Conservation (phyloP, 1,140 invertebrate species). For the Dinothrombium tinctorium region DNA sequence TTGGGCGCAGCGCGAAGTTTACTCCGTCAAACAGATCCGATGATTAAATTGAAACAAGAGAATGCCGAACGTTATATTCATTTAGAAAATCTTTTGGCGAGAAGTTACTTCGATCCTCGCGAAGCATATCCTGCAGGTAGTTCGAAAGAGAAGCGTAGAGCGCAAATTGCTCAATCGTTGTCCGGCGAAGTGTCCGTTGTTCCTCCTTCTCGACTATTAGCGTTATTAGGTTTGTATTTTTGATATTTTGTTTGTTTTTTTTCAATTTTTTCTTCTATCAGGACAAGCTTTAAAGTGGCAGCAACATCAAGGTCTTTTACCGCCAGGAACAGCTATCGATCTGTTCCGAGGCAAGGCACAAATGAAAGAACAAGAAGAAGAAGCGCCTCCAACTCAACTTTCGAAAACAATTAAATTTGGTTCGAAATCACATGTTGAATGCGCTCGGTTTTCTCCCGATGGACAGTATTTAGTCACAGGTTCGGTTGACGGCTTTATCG, state of each 20-base stretch:
- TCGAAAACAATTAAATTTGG: constrained; percentile 91
- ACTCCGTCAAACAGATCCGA: constrained; percentile 92
- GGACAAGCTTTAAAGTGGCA: constrained; percentile 99
- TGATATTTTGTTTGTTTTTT: neutral
- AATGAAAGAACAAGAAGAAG: constrained; percentile 91
- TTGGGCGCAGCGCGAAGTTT: constrained; percentile 87
- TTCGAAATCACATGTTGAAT: constrained; percentile 74
- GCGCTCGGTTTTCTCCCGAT: constrained; percentile 84
- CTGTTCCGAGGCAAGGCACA: constrained; percentile 96
- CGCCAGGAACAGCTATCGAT: constrained; percentile 93
- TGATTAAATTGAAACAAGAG: constrained; percentile 91
- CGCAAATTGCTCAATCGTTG: constrained; percentile 77
- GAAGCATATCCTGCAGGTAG: constrained; percentile 91
- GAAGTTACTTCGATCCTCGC: constrained; percentile 91
- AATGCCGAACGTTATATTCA: constrained; percentile 86
- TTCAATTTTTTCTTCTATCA: neutral
- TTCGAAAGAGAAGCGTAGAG: constrained; percentile 79
- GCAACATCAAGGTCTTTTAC: constrained; percentile 90
- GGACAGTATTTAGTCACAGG: constrained; percentile 93
- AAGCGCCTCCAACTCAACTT: constrained; percentile 86
- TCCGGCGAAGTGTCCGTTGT: constrained; percentile 95
- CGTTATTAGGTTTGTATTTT: constrained; percentile 32
- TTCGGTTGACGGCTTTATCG: constrained; percentile 93
- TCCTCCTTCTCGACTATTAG: constrained; percentile 76
- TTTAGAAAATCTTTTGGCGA: constrained; percentile 77